phyloP scores from a whole-genome alignment of 2,888 invertebrate species.

The Ormyrus nitidulus region DNA sequence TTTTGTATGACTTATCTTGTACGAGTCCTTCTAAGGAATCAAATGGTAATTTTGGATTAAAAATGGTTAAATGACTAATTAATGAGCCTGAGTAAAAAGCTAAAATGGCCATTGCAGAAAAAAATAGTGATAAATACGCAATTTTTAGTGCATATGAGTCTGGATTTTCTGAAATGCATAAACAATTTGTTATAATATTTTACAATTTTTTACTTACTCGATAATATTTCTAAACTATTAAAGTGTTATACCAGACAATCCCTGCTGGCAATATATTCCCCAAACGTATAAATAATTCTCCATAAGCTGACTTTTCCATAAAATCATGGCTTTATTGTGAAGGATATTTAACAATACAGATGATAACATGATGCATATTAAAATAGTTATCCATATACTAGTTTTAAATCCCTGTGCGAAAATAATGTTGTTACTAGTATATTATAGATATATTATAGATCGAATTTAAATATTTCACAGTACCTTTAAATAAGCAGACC shows the following conservation, averaged over 20 bases:
- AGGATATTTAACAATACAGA: neutral
- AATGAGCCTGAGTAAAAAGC: slow-evolving; percentile 39
- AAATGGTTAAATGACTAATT: slow-evolving; percentile 26
- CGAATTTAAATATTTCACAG: too few relatives aligned
- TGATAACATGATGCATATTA: neutral
- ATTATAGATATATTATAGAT: too few relatives aligned
- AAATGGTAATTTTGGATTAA: slow-evolving; percentile 24
- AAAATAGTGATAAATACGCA: slow-evolving; percentile 22
- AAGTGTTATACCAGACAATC: slow-evolving; percentile 39
- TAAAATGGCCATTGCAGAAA: slow-evolving; percentile 21
- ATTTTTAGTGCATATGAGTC: slow-evolving; percentile 17
- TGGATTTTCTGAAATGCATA: neutral
- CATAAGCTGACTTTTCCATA: neutral
- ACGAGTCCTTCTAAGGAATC: neutral
- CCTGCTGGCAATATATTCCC: slow-evolving; percentile 60
- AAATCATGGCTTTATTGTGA: neutral
- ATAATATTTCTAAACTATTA: neutral
- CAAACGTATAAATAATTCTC: slow-evolving; percentile 48
- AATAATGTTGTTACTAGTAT: too few relatives aligned
- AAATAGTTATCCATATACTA: too few relatives aligned
- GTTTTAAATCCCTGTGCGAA: too few relatives aligned
- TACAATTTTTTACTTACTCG: neutral
- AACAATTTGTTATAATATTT: neutral
- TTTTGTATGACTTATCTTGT: slow-evolving; percentile 27
- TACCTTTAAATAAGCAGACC: too few relatives aligned